Evolutionary conservation across 2,113 vertebrate species (phyloP), one percentile per base, ranked within the genome.

Genomic region (Platichthys flesus): DNA sequence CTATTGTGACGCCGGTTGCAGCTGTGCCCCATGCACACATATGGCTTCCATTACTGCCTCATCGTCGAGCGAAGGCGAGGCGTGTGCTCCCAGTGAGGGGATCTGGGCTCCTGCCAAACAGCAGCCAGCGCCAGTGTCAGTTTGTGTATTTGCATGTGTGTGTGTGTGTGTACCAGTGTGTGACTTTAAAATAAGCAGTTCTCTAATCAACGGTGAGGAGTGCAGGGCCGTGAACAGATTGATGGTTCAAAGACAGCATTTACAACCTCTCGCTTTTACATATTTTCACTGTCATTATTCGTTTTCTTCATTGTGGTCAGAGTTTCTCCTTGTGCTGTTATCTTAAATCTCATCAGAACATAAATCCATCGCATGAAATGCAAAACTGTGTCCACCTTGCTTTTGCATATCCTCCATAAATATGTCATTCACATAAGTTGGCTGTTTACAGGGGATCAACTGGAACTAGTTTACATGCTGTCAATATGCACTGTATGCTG

Each of bases 31-130:
- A 52, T 67, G 74, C 82, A 66, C 83, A 87, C 90, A 92, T 67
- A 76, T 90, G 93, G 88, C 82, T 90, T 81, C 78, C 84, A 93
- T 93, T 92, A 93, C 78, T 31, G 74, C 78, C 80, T 82, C 51
- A 74, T 76, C 79, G 84, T 42, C 1, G 51, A 84, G 76, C 65
- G 73, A 84, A 84, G 91, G 90, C 78, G 87, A 88, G 83, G 91
- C 71, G 72, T 59, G 23, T 57, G 71, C 87, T 85, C 84, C 64
- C 82, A 85, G 76, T 69, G 65, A 76, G 87, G 81, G 81, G 74
- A 72, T 79, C 85, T 88, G 89, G 84, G 67, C 10, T 47, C 3
- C 79, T 61, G 89, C 90, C 86, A 92, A 90, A 89, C 88, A 87
- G 91, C 92, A 93, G 90, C 92, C 83, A 81, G 87, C 65, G 70